Evolutionary conservation across 2,888 invertebrate species (phyloP).

Genomic region (Noctua pronuba): DNA sequence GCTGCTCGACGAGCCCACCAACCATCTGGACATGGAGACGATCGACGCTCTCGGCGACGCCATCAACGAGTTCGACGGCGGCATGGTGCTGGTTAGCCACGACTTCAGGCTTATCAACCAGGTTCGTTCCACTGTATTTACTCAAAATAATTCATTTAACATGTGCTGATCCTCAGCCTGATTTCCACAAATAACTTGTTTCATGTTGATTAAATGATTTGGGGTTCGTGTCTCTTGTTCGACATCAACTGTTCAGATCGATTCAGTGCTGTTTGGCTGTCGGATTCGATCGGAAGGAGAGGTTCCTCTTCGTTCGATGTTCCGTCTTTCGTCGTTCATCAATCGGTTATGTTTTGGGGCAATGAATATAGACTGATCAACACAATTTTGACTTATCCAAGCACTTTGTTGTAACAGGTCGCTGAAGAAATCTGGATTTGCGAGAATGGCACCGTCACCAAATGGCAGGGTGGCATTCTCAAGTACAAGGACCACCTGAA

Average conservation of each 20-base stretch:
- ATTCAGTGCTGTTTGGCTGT: not conserved
- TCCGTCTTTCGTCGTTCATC: not conserved
- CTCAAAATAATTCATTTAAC: not conserved
- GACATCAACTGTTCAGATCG: not conserved
- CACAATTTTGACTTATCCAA: not conserved
- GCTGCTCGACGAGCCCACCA: conserved; percentile 95
- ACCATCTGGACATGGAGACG: conserved; percentile 99
- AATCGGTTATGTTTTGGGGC: not conserved
- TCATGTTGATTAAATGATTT: not conserved
- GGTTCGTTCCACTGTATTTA: conserved; percentile 90
- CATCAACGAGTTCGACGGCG: conserved; percentile 99
- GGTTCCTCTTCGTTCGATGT: not conserved
- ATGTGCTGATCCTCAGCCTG: not conserved
- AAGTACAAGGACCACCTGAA: conserved; percentile 98
- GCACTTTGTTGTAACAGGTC: conserved; percentile 91
- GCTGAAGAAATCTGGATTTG: conserved; percentile 99
- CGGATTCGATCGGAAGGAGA: not conserved
- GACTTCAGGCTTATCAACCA: conserved; percentile 99
- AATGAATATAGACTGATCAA: not conserved
- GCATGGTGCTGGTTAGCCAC: conserved; percentile 99
- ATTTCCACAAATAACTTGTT: not conserved
- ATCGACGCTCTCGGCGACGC: conserved; percentile 99
- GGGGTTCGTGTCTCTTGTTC: not conserved
- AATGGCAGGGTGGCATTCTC: conserved; percentile 99
- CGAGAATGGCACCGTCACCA: conserved; percentile 98